A percentile compares a stretch with the other conserved stretches of the same genome.
Evolutionary conservation across 2,888 invertebrate species (phyloP).

Genomic region (Hyposoter didymator): DNA sequence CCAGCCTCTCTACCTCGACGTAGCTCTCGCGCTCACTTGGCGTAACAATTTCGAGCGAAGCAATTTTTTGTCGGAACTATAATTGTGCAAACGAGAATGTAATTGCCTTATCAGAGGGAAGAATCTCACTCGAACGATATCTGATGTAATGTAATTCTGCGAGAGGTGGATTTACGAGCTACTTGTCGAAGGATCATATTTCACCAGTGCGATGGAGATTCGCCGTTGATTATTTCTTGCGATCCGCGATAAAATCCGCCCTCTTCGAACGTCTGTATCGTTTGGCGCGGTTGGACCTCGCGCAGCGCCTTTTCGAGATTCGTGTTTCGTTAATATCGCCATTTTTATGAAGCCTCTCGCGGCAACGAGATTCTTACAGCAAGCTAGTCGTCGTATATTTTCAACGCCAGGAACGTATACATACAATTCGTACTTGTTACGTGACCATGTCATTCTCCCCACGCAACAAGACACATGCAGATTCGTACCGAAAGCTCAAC

Average conservation of each 20-base stretch:
- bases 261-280: slow-evolving; percentile 66
- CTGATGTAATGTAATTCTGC: slow-evolving; percentile 61
- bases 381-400: slow-evolving; percentile 27
- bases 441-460: slow-evolving; percentile 62
- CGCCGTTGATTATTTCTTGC: slow-evolving; percentile 63
- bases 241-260: slow-evolving; percentile 64
- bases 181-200: slow-evolving; percentile 68
- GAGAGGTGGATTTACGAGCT: slow-evolving; percentile 65
- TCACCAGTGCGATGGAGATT: slow-evolving; percentile 58
- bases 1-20: neutral
- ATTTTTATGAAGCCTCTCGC: slow-evolving; percentile 58
- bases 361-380: slow-evolving; percentile 36
- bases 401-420: slow-evolving; percentile 28
- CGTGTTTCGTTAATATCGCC: slow-evolving; percentile 69
- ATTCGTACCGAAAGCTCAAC: slow-evolving; percentile 42
- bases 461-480: slow-evolving; percentile 49
- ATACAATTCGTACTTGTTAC: slow-evolving; percentile 21
- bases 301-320: slow-evolving; percentile 30
- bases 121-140: slow-evolving; percentile 59
- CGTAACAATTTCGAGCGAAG: slow-evolving; percentile 6
- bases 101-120: slow-evolving; percentile 58
- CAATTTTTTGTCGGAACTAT: slow-evolving; percentile 25
- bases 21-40: neutral
- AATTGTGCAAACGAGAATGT: slow-evolving; percentile 63
- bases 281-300: slow-evolving; percentile 10